Percentiles rank a stretch among this genome's conserved stretches.
Conservation (phyloP, 2,113 vertebrate genomes). For the Ochotona princeps region DNA sequence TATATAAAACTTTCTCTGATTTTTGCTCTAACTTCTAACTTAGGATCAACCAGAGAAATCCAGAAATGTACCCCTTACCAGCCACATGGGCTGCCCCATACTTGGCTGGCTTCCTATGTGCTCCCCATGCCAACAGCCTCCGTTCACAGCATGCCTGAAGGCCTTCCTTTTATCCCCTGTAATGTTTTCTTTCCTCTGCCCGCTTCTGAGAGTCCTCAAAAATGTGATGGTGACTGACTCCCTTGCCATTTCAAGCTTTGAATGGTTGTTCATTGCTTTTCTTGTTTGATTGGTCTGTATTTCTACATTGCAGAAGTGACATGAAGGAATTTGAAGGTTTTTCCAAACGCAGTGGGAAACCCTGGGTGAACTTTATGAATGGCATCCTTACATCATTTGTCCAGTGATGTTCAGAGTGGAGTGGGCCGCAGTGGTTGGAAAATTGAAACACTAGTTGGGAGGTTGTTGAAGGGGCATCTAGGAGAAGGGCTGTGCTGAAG, state of each 20-base stretch:
- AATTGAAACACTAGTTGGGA: neutral
- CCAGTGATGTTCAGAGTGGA: neutral
- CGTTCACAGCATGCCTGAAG: neutral
- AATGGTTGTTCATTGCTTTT: neutral
- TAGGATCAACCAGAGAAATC: neutral
- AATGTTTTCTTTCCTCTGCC: neutral
- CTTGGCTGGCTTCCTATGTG: too few species aligned
- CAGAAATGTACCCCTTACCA: neutral
- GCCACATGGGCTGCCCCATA: neutral
- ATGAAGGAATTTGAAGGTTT: neutral
- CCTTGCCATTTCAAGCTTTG: neutral
- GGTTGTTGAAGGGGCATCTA: neutral
- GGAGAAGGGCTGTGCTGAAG: neutral
- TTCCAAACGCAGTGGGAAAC: neutral
- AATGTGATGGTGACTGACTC: neutral
- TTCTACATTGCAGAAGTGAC: neutral
- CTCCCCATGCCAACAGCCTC: neutral
- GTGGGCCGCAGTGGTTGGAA: neutral
- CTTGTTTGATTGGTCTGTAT: neutral
- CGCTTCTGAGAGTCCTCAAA: neutral
- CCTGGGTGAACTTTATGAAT: neutral
- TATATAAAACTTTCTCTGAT: neutral
- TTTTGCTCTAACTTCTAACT: neutral
- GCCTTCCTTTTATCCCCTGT: neutral
- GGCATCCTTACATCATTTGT: neutral